phyloP scores from a whole-genome alignment of 2,113 vertebrate genomes.

The Heptranchias perlo region DNA sequence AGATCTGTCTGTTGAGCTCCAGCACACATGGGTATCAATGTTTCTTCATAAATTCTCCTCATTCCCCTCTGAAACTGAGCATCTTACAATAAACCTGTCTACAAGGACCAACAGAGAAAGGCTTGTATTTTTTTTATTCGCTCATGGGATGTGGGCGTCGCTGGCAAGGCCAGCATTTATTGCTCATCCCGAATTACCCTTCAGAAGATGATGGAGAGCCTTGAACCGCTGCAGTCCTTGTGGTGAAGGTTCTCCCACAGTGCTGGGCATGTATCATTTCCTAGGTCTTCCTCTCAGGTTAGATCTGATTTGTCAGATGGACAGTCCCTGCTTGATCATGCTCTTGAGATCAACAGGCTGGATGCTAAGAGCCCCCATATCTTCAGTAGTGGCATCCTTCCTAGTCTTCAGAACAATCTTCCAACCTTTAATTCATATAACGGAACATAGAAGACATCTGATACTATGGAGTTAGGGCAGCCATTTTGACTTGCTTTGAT shows the following conservation, averaged over 20 bases:
- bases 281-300: not conserved
- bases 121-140: too few relatives aligned
- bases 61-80: not conserved
- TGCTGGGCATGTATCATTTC: not conserved
- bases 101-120: not conserved
- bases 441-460: not conserved
- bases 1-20: not conserved
- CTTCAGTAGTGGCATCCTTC: not conserved
- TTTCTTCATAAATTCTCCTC: not conserved
- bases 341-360: not conserved
- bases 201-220: too few relatives aligned
- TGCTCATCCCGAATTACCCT: too few relatives aligned
- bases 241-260: too few relatives aligned
- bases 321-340: not conserved
- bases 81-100: not conserved
- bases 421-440: not conserved
- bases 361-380: not conserved
- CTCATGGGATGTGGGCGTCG: too few relatives aligned
- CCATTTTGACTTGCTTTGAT: not conserved
- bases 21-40: not conserved
- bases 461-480: not conserved
- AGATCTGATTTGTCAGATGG: not conserved
- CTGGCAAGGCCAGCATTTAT: too few relatives aligned
- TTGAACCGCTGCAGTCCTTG: too few relatives aligned
- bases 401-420: not conserved